phyloP scores from a whole-genome alignment of 2,797 vertebrate species.

The Orientallactaga sibirica region DNA sequence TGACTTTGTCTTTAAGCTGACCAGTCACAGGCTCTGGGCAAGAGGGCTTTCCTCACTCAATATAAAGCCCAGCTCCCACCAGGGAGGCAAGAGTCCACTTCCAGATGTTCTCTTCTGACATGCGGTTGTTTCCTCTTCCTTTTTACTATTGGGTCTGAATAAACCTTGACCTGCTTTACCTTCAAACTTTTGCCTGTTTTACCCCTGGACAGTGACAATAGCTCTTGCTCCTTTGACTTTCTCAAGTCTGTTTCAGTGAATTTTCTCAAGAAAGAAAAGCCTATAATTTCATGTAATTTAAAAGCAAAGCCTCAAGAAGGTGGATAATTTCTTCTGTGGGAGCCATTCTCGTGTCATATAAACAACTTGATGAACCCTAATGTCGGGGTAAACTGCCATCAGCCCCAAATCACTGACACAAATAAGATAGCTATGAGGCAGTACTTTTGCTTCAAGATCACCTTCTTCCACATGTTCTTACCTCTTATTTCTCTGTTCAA shows the following conservation, averaged over 20 bases:
- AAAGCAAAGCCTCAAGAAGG: not conserved
- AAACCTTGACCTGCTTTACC: no score
- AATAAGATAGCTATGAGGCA: not conserved
- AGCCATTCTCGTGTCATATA: not conserved
- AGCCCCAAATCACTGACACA: not conserved
- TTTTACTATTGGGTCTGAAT: no score
- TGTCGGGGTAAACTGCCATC: not conserved
- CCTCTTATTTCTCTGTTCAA: not conserved
- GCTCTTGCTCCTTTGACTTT: not conserved
- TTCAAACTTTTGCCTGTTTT: no score
- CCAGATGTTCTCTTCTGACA: no score
- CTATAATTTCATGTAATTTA: not conserved
- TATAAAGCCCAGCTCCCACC: no score
- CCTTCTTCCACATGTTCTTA: not conserved
- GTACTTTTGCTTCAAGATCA: not conserved
- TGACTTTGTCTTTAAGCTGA: no score
- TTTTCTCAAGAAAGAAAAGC: not conserved
- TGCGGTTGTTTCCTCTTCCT: no score
- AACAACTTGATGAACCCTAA: not conserved
- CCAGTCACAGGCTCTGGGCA: no score
- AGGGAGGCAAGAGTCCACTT: no score
- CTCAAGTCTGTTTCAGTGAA: slow-evolving; percentile 8
- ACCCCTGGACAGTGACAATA: not conserved
- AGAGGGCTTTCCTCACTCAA: no score
- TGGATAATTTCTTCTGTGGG: not conserved